Evolutionary conservation across 1,140 invertebrate genomes (phyloP).

Genomic region (Gyrodactylus bullatarudis): DNA sequence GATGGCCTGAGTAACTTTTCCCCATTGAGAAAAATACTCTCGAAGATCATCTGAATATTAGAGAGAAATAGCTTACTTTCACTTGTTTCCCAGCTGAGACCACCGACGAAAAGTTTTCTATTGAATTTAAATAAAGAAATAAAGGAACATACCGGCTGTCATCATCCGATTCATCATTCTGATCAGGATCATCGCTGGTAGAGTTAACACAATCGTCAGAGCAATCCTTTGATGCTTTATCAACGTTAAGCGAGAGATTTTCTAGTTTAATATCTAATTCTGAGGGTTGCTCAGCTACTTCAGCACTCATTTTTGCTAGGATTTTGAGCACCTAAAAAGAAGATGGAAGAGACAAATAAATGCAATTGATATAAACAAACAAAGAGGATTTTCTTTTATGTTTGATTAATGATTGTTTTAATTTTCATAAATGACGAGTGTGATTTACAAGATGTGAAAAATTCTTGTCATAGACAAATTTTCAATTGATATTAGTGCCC

Average conservation of each 20-base stretch:
- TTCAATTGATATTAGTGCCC: too few species aligned
- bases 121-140: neutral
- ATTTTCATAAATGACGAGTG: too few species aligned
- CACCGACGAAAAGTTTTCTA: constrained; percentile 5
- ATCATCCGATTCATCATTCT: neutral
- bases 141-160: neutral
- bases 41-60: too few species aligned
- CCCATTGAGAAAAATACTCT: constrained; percentile 2
- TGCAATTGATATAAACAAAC: neutral
- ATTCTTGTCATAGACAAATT: too few species aligned
- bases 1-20: neutral
- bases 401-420: too few species aligned
- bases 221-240: neutral
- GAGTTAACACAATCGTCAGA: neutral
- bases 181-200: neutral
- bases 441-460: too few species aligned
- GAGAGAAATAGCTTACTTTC: too few species aligned
- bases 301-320: neutral
- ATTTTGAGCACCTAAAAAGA: neutral
- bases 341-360: neutral
- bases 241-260: neutral
- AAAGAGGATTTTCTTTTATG: too few species aligned
- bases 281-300: neutral
- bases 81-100: constrained; percentile 2
- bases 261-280: neutral